Base-by-base conservation (phyloP, 1,140 invertebrate species). In the Drosophila teissieri region DNA sequence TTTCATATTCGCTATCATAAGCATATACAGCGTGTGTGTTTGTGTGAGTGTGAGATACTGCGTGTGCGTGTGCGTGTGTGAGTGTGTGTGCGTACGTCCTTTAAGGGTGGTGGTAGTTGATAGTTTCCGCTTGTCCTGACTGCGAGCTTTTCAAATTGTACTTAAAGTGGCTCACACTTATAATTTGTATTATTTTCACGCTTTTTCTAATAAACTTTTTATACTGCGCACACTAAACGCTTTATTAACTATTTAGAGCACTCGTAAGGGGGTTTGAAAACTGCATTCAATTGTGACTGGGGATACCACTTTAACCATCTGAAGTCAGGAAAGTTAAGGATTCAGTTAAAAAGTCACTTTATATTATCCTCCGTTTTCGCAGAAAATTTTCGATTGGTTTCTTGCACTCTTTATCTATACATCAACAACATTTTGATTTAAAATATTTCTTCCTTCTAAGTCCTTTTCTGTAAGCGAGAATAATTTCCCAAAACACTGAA, bases 201-300 rank as follows among this genome's bases (percentile, higher is more conserved):
- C 45, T 74, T 75, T 79, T 68, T 77, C 73, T 27, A 90, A 85
- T 90, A 89, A 90, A 90, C 40, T 65, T 75, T 75, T 69, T 51
- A 63, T 64, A 54, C 55, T 57, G 42, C 44, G 45, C 44, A 74
- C 60, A 34, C 52, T 46, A 48, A 53, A 58, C 48, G 40, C 36
- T 65, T 69, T 15, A 44, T 31, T 31, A 60, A 73, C 61, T 46
- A 14, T 63, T 39, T 89, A 65, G 63, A 89, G 83, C 83, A 80
- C 83, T 89, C 84, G 84, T 83, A 64, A 65, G 40, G 65, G 65
- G 42, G 27, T 17, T 12, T 24, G 15, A 2, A 44, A 17, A 3
- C 8, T 11, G 11, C n/a, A 22, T 5, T 24, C 3, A 14, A 22
- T 12, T 3, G 19, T 36, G 6, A 4, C 15, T 7, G 27, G 31